Evolutionary conservation across 2,888 invertebrate species (phyloP).

Genomic region (Hermodice carunculata): DNA sequence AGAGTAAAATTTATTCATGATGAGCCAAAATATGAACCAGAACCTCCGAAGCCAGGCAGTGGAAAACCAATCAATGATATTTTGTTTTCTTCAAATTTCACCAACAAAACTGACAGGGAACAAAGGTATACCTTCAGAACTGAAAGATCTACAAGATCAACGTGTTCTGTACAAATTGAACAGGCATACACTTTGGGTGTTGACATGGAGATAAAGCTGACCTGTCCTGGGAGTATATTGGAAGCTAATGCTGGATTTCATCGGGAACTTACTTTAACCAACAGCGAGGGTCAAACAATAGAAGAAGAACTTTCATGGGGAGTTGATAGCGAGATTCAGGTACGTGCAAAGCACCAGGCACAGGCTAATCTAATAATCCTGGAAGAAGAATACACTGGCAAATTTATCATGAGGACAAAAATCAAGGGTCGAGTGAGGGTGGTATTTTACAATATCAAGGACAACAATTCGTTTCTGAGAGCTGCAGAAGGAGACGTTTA

Average conservation of each 20-base stretch:
- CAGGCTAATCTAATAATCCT: slow-evolving; percentile 70
- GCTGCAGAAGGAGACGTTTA: slow-evolving; percentile 59
- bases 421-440: slow-evolving; percentile 63
- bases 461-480: slow-evolving; percentile 69
- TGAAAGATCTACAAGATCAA: slow-evolving; percentile 60
- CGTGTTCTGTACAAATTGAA: slow-evolving; percentile 54
- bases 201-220: slow-evolving; percentile 70
- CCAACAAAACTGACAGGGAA: slow-evolving; percentile 58
- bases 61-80: slow-evolving; percentile 43
- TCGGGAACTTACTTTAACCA: slow-evolving; percentile 65
- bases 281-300: slow-evolving; percentile 61
- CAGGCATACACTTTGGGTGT: slow-evolving; percentile 58
- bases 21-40: slow-evolving; percentile 53
- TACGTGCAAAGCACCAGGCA: slow-evolving; percentile 57
- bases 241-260: slow-evolving; percentile 70
- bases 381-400: slow-evolving; percentile 70
- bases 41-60: slow-evolving; percentile 23
- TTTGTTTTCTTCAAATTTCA: slow-evolving; percentile 63
- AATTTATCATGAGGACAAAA: slow-evolving; percentile 65
- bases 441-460: slow-evolving; percentile 65
- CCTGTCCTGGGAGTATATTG: slow-evolving; percentile 69
- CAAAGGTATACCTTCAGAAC: slow-evolving; percentile 67
- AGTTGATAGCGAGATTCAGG: slow-evolving; percentile 70
- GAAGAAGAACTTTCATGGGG: slow-evolving; percentile 71
- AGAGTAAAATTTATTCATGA: slow-evolving; percentile 64